Evolutionary conservation across 2,888 invertebrate genomes (phyloP), one percentile per base, ranked within the genome.

Genomic region (Melieria omissa): DNA sequence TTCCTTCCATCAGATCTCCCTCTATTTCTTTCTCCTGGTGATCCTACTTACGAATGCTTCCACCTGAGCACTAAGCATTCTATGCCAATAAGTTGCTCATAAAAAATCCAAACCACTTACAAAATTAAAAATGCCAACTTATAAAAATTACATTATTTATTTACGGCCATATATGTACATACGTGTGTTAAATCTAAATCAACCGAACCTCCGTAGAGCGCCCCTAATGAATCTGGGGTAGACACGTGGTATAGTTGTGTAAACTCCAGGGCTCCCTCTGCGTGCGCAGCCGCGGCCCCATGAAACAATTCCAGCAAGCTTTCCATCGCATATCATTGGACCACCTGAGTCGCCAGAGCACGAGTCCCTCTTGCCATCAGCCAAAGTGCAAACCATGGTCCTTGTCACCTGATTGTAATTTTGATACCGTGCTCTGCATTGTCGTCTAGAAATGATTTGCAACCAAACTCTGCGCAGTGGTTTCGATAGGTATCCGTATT

Each of bases 221-320:
- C 1, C 2, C 16, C 2, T 16, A 16, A 16, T 16, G 16, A 16
- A 16, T 16, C 16, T 16, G 2, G 16, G 16, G 16, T 16, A 16
- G 29, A 80, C 76, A 5, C n/a, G 0, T 1, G 71, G 44, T 0
- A 93, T 92, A 67, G 93, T 87, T 0, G 92, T 89, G 84, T 95
- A 94, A 4, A 95, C 93, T 0, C 94, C 94, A 0, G 94, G 94
- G 78, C 89, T 90, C 78, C 91, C 90, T 0, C 91, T 89, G 76
- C 74, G 71, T 6, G 80, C 84, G 72, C 84, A 86, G 0, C 81
- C 80, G 12, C 70, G n/a, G 6, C 82, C 84, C 79, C 80, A 84
- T 0, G 94, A 94, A 0, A 94, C 93, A 1, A 94, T 88, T 41
- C 94, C 94, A 90, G 84, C 76, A 75, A 80, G 73, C 12, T 78